Conservation (phyloP, 2,888 invertebrate species). For the Choreutis nemorana region DNA sequence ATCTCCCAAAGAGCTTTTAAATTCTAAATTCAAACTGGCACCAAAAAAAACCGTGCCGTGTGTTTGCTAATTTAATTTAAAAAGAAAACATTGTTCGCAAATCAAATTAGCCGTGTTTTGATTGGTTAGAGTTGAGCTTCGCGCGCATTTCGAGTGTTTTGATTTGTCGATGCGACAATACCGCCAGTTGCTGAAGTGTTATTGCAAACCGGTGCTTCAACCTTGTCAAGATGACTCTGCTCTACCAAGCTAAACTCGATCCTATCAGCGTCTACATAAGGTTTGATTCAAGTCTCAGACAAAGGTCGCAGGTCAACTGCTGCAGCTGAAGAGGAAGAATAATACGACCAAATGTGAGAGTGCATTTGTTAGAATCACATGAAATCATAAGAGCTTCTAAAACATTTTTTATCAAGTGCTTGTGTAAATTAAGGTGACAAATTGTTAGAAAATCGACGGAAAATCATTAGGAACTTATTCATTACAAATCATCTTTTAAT, state of each 20-base stretch:
- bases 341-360: conserved; percentile 40
- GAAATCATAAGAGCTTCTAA: conserved; percentile 23
- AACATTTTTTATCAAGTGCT: neutral
- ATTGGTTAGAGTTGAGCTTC: conserved; percentile 43
- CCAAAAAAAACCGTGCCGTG: conserved; percentile 35
- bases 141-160: conserved; percentile 46
- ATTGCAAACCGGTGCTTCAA: conserved; percentile 31
- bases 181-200: conserved; percentile 53
- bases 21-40: conserved; percentile 10
- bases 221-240: conserved; percentile 13
- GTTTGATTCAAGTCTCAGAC: conserved; percentile 16
- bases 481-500: too few relatives aligned
- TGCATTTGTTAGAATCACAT: conserved; percentile 49
- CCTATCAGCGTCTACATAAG: conserved; percentile 5
- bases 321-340: conserved; percentile 48
- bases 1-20: conserved; percentile 4
- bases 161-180: conserved; percentile 43
- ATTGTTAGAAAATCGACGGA: too few relatives aligned
- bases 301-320: conserved; percentile 27
- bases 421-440: too few relatives aligned
- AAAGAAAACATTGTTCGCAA: conserved; percentile 14
- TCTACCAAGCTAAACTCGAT: conserved; percentile 10
- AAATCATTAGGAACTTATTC: too few relatives aligned
- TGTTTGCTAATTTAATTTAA: conserved; percentile 1
- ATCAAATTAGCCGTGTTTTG: conserved; percentile 54